Evolutionary conservation across 2,113 vertebrate genomes (phyloP).

Genomic region (Tapirus terrestris): DNA sequence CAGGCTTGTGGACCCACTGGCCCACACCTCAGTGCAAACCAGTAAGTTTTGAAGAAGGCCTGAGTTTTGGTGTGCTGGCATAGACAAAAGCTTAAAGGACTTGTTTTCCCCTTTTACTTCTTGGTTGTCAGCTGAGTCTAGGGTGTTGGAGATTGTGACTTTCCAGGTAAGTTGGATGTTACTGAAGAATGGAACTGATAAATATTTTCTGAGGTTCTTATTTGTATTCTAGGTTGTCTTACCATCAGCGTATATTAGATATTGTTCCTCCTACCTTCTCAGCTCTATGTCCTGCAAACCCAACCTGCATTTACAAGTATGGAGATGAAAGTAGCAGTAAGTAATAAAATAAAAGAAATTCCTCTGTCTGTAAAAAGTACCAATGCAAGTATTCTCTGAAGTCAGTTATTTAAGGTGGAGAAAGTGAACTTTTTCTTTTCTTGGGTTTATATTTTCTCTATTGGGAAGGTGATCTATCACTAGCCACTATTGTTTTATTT

Average conservation of each 20-base stretch:
- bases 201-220: slow-evolving; percentile 54
- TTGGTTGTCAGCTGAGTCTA: slow-evolving; percentile 11
- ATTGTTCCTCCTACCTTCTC: slow-evolving; percentile 96
- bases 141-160: neutral
- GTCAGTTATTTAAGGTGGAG: neutral
- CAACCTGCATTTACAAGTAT: slow-evolving; percentile 94
- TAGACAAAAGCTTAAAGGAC: neutral
- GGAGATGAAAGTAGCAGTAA: slow-evolving; percentile 94
- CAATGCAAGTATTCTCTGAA: neutral
- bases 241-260: slow-evolving; percentile 97
- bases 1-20: neutral
- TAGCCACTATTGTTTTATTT: neutral
- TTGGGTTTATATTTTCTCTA: neutral
- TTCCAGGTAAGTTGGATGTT: neutral
- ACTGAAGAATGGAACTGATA: neutral
- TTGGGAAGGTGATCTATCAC: neutral
- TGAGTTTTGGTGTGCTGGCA: neutral
- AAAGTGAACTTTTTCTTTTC: slow-evolving; percentile 3
- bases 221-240: slow-evolving; percentile 92
- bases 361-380: neutral
- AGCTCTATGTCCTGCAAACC: slow-evolving; percentile 93
- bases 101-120: neutral
- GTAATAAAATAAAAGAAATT: slow-evolving; percentile 71
- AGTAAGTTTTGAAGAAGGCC: neutral
- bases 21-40: neutral